Evolutionary conservation across 2,113 vertebrate genomes (phyloP), one percentile per base, ranked within the genome.

Genomic region (Brachyistius frenatus): DNA sequence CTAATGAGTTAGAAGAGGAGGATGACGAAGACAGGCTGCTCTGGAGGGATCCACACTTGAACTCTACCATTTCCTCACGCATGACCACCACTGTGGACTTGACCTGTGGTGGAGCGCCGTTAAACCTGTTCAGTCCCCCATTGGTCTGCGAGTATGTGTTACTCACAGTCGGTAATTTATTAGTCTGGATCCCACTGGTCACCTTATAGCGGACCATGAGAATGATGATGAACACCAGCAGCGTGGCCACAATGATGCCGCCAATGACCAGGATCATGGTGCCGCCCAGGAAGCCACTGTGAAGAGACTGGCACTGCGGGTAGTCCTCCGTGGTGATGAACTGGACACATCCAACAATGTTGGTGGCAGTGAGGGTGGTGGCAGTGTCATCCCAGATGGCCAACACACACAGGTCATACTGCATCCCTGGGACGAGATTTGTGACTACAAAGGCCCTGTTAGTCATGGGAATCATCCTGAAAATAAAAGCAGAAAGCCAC

Each of bases 181-280:
- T 90, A 0, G 78, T 83, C 46, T 95, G 94, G 58, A 92, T 94
- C 62, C 95, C 97, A 78, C 96, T 97, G 58, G 97, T 98, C 94
- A 75, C 95, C 78, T 98, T 99, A 66, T 99, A 99, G 71, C 97
- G 96, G 61, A 99, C 96, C 97, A 99, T 97, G 58, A 99, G 97
- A 71, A 99, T 96, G 65, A 98, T 90, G 56, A 99, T 98, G 87
- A 99, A 99, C 54, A 99, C 96, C 83, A 99, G 88, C 23, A 99
- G 93, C 0, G 97, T 99, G 31, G 96, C 96, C 80, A 99, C 98
- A 3, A 99, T 98, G 85, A 99, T 96, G 61, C 98, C 98, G 1
- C 98, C 98, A 3, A 99, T 97, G 84, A 98, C 95, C 75, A 99
- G 94, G 88, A 99, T 98, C 97, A 99, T 97, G 67, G 98, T 99